phyloP scores from a whole-genome alignment of 2,888 invertebrate species.

The Ptilodon capucinus region DNA sequence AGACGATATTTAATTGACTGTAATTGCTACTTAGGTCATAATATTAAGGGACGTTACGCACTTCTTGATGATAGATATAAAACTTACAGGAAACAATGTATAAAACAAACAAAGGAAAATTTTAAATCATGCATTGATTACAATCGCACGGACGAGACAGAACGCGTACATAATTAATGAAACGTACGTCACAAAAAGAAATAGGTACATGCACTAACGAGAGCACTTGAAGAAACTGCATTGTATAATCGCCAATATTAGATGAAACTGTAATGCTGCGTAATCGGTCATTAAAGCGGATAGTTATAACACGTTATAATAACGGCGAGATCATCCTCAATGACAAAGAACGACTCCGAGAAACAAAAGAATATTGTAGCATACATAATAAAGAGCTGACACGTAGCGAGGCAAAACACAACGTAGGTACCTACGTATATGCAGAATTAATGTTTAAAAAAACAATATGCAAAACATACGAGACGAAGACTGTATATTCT shows the following conservation, averaged over 20 bases:
- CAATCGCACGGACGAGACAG: conserved; percentile 1
- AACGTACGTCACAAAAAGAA: conserved; percentile 14
- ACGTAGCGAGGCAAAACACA: conserved; percentile 16
- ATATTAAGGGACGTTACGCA: too few species aligned
- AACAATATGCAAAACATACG: neutral
- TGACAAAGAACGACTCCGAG: conserved; percentile 29
- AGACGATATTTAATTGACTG: too few species aligned
- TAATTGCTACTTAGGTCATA: too few species aligned
- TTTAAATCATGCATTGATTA: neutral
- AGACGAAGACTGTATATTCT: neutral
- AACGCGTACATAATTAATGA: conserved; percentile 13
- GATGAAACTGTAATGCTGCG: conserved; percentile 57
- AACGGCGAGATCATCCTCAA: conserved; percentile 31
- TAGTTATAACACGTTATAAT: conserved; percentile 49
- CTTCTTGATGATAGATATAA: neutral
- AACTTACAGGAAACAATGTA: neutral
- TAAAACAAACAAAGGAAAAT: neutral
- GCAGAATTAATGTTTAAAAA: too few species aligned
- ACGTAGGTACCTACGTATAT: neutral
- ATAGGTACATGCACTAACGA: conserved; percentile 23
- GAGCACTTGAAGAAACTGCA: conserved; percentile 45
- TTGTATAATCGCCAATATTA: conserved; percentile 60
- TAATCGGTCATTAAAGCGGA: conserved; percentile 64
- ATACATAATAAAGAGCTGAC: conserved; percentile 24
- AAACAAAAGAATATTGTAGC: conserved; percentile 35